Conservation (phyloP, 2,797 vertebrate genomes). For the Psittacula derbiana region DNA sequence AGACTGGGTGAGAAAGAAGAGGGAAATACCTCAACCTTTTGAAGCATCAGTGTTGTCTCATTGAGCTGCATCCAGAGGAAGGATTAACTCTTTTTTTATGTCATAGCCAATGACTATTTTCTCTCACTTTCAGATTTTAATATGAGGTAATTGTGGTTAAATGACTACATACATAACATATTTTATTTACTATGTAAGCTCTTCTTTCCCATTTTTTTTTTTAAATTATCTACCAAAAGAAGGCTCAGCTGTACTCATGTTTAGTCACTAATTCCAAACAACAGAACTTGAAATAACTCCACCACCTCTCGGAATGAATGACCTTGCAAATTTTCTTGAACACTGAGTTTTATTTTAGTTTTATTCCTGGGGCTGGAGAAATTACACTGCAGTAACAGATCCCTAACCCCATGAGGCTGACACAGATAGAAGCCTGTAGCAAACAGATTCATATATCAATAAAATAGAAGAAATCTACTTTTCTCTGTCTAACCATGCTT, state of each 20-base stretch:
- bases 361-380: background rate
- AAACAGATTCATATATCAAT: background rate
- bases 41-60: background rate
- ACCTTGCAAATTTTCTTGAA: background rate
- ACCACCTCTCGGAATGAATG: background rate
- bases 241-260: background rate
- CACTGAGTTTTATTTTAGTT: background rate
- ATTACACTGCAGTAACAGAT: background rate
- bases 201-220: background rate
- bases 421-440: background rate
- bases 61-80: background rate
- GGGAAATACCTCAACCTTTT: rapidly evolving
- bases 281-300: background rate
- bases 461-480: background rate
- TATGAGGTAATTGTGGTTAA: background rate
- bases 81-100: background rate
- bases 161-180: background rate
- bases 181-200: background rate
- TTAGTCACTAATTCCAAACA: background rate
- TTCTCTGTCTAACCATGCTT: background rate
- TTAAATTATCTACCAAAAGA: background rate
- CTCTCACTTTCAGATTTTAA: background rate
- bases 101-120: background rate
- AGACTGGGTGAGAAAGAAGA: background rate
- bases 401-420: background rate